Conservation (phyloP, 2,113 vertebrate species). For the Forbesichthys papilliferus region DNA sequence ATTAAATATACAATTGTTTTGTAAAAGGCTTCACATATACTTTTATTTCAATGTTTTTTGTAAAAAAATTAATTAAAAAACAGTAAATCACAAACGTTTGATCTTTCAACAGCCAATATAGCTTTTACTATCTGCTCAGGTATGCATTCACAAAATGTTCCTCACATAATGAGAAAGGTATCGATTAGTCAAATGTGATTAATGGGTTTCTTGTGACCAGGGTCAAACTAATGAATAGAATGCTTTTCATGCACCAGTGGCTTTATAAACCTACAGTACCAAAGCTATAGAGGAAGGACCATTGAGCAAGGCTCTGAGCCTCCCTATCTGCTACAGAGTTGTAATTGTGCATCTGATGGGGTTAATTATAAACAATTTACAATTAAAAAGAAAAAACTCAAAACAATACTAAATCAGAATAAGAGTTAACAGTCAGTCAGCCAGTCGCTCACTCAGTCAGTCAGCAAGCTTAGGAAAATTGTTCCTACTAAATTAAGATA, state of each 20-base stretch:
- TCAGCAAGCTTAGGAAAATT: not conserved
- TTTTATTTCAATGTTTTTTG: too few species aligned
- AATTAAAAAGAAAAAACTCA: too few species aligned
- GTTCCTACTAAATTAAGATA: constrained; percentile 3
- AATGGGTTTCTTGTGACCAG: constrained; percentile 27
- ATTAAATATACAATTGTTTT: too few species aligned
- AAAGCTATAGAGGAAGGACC: not conserved
- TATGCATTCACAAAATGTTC: constrained; percentile 33
- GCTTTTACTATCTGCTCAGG: constrained; percentile 20
- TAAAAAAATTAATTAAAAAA: too few species aligned
- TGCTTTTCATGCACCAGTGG: constrained; percentile 24
- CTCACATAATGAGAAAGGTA: constrained; percentile 35
- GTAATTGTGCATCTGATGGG: too few species aligned
- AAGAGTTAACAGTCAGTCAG: too few species aligned
- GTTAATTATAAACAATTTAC: too few species aligned
- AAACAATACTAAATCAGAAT: too few species aligned
- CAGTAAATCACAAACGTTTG: not conserved
- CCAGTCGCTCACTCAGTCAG: too few species aligned
- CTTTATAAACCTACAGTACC: constrained; percentile 4
- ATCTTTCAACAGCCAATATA: constrained; percentile 23
- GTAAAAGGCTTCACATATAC: too few species aligned
- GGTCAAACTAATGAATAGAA: not conserved
- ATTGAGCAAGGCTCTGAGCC: not conserved
- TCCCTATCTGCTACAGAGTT: too few species aligned
- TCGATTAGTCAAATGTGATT: constrained; percentile 45